A percentile compares a stretch with the other conserved stretches of the same genome.
Evolutionary conservation across 2,113 vertebrate genomes (phyloP).

Genomic region (Eurystomus gularis): DNA sequence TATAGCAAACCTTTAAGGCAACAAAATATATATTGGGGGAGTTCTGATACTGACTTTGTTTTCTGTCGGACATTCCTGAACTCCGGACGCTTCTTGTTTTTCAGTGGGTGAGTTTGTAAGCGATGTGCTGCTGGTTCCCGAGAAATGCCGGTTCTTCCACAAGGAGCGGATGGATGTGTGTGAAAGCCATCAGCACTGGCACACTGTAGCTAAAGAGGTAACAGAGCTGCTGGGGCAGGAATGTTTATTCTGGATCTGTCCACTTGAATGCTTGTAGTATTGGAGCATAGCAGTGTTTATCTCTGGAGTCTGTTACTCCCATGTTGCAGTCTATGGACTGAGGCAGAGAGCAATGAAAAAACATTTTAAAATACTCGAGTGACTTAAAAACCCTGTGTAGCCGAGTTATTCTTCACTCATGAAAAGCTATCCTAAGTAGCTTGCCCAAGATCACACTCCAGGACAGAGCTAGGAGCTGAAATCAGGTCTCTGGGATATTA

Average conservation of each 20-base stretch:
- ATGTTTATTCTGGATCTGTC: background rate
- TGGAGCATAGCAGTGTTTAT: background rate
- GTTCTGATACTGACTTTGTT: background rate
- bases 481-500: background rate
- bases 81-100: background rate
- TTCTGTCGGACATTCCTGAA: fast-evolving
- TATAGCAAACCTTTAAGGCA: background rate
- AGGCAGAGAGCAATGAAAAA: background rate
- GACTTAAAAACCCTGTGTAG: background rate
- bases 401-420: background rate
- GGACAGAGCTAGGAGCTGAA: background rate
- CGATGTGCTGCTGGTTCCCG: conserved; percentile 92
- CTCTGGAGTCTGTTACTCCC: background rate
- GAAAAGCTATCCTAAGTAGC: background rate
- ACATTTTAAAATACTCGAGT: background rate
- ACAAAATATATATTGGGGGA: fast-evolving
- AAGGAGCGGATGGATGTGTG: conserved; percentile 91
- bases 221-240: background rate
- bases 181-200: conserved; percentile 94
- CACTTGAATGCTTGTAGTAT: background rate
- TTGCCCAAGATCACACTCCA: background rate
- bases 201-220: conserved; percentile 91
- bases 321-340: background rate
- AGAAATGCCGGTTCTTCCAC: conserved; percentile 96
- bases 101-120: conserved; percentile 95